phyloP scores from a whole-genome alignment of 2,888 invertebrate species.

The Criorhina ranunculi region DNA sequence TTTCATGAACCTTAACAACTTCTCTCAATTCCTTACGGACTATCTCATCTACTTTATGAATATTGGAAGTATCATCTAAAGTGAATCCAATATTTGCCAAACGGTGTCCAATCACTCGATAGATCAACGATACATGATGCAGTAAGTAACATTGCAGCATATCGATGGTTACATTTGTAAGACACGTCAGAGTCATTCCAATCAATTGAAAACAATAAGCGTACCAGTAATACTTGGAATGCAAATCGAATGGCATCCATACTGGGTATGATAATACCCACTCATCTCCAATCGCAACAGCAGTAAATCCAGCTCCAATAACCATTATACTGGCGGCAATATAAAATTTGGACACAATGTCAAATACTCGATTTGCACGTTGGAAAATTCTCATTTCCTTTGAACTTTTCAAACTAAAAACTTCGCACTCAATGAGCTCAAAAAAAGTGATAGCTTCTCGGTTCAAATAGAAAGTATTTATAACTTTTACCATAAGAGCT shows the following conservation, averaged over 20 bases:
- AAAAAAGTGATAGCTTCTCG: slow-evolving; percentile 76
- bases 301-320: slow-evolving; percentile 28
- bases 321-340: slow-evolving; percentile 64
- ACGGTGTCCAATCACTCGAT: slow-evolving; percentile 79
- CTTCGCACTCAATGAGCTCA: slow-evolving; percentile 5
- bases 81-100: slow-evolving; percentile 58
- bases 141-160: slow-evolving; percentile 80
- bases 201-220: slow-evolving; percentile 79
- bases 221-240: slow-evolving; percentile 74
- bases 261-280: slow-evolving; percentile 80
- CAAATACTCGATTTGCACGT: slow-evolving; percentile 74
- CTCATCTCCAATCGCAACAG: slow-evolving; percentile 67
- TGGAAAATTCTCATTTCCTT: slow-evolving; percentile 64
- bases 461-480: slow-evolving; percentile 79
- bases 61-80: too few species aligned
- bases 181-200: slow-evolving; percentile 78
- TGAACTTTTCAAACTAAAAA: not conserved
- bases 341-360: slow-evolving; percentile 76
- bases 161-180: slow-evolving; percentile 79
- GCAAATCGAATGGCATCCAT: slow-evolving; percentile 81
- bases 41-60: not conserved
- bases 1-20: slow-evolving; percentile 29
- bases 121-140: slow-evolving; percentile 80
- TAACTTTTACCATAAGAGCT: slow-evolving; percentile 79
- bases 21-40: slow-evolving; percentile 20